Conservation (phyloP, 2,113 vertebrate species). For the Aphelocoma coerulescens region DNA sequence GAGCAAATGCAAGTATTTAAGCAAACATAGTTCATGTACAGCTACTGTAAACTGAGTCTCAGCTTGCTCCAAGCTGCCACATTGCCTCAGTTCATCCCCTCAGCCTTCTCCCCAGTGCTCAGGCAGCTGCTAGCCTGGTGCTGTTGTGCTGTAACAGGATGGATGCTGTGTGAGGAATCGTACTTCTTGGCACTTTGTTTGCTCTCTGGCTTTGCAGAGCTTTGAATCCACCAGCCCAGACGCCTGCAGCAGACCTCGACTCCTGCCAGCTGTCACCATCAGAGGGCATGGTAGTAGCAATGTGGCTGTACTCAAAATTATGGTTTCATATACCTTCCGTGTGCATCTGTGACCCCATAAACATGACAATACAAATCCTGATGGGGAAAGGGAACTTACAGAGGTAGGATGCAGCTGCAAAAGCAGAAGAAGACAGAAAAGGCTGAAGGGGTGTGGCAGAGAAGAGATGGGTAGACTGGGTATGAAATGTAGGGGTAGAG, state of each 20-base stretch:
- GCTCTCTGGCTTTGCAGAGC: background rate
- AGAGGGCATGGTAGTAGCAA: background rate
- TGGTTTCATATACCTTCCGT: rapidly evolving
- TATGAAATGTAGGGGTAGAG: background rate
- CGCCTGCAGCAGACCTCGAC: background rate
- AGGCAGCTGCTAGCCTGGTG: background rate
- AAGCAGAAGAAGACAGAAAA: background rate
- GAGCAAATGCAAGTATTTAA: background rate
- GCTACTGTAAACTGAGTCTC: background rate
- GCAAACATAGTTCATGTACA: background rate
- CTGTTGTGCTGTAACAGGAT: background rate
- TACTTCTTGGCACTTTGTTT: background rate
- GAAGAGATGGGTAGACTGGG: background rate
- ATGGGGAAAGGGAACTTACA: background rate
- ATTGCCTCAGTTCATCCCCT: background rate
- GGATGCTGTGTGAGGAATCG: rapidly evolving
- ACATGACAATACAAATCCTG: background rate
- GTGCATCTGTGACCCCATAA: background rate
- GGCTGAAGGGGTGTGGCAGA: background rate
- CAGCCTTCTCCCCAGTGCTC: background rate
- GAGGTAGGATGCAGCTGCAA: background rate
- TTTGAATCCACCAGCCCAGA: background rate
- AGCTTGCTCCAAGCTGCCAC: background rate
- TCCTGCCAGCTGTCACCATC: background rate
- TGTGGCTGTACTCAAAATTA: background rate